Evolutionary conservation across 2,113 vertebrate species (phyloP), one percentile per base, ranked within the genome.

Genomic region (Mus musculus): DNA sequence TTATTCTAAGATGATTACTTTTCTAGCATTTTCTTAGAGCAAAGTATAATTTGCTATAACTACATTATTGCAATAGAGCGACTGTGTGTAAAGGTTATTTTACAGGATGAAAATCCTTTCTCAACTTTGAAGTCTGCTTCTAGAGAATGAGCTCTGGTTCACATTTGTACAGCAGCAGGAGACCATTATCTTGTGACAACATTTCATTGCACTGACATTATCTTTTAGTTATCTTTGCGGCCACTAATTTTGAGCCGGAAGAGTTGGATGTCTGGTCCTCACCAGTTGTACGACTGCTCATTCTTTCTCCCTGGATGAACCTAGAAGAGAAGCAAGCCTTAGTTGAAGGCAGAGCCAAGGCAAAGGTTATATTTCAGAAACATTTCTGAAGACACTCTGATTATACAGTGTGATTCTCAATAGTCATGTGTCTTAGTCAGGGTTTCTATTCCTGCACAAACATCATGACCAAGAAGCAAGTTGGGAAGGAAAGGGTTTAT

Each of bases 141-240:
- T 96, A 77, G 89, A 93, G 89, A 96, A 95, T 75, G 30, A 63
- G 63, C 33, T 91, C 76, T 16, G 3, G 81, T 89, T 81, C 87
- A 93, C 95, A 84, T 95, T 92, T 91, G 46, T 89, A 13, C 14
- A 93, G 91, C 95, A 91, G 91, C 91, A 63, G 95, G 96, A 94
- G 89, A 69, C 59, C 17, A 5, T 96, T 95, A 69, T 89, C 82
- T 90, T 90, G 81, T 90, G 94, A 95, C 91, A 94, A 93, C 73
- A 89, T 93, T 89, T 95, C 59, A 81, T 16, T 39, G 72, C 71
- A 36, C 82, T 96, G 97, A 97, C 95, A 96, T 97, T 97, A 96
- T 95, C 95, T 94, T 95, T 89, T 97, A 96, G 96, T 98, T 96
- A 97, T 94, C 87, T 92, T 97, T 96, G 81, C 67, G 72, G 73